These are phyloP conservation scores for Euplexia lucipara DNA, from an alignment of 2,888 invertebrate species.

Conservation along the genomic window DNA sequence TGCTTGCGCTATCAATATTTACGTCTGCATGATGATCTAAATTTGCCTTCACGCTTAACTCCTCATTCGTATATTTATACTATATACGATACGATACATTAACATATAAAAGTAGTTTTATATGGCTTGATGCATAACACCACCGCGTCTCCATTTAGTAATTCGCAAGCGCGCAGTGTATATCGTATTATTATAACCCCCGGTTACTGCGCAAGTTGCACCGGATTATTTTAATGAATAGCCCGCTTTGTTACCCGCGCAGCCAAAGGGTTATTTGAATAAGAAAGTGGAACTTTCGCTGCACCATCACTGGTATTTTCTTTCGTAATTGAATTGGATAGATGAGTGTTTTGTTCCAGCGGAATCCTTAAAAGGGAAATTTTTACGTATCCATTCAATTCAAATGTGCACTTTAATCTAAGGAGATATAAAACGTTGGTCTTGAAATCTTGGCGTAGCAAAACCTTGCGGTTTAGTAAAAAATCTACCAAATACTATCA, in stretches of 20 bases:
- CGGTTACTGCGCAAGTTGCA: conserved; percentile 70
- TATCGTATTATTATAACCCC: conserved; percentile 69
- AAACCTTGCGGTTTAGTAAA: conserved; percentile 23
- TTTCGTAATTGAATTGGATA: conserved; percentile 87
- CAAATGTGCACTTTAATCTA: conserved; percentile 47
- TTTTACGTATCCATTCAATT: conserved; percentile 44
- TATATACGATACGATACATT: conserved; percentile 15
- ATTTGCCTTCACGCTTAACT: conserved; percentile 8
- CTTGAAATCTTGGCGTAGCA: neutral
- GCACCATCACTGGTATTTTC: conserved; percentile 78
- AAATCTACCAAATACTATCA: conserved; percentile 25
- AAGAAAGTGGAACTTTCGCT: conserved; percentile 85
- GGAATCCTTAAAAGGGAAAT: conserved; percentile 52
- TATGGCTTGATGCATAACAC: conserved; percentile 39
- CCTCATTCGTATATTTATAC: conserved; percentile 21
- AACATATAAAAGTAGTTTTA: conserved; percentile 11
- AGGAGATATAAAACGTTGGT: conserved; percentile 16
- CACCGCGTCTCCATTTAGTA: conserved; percentile 61
- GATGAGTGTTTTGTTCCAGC: conserved; percentile 76
- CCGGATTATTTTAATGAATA: conserved; percentile 86
- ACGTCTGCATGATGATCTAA: neutral
- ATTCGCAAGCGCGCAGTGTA: conserved; percentile 63
- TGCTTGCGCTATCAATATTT: no score
- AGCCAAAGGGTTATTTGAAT: conserved; percentile 85
- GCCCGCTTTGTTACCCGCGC: conserved; percentile 82